Evolutionary conservation across 2,797 vertebrate species (phyloP), one percentile per base, ranked within the genome.

Genomic region (Phylloscopus collybita): DNA sequence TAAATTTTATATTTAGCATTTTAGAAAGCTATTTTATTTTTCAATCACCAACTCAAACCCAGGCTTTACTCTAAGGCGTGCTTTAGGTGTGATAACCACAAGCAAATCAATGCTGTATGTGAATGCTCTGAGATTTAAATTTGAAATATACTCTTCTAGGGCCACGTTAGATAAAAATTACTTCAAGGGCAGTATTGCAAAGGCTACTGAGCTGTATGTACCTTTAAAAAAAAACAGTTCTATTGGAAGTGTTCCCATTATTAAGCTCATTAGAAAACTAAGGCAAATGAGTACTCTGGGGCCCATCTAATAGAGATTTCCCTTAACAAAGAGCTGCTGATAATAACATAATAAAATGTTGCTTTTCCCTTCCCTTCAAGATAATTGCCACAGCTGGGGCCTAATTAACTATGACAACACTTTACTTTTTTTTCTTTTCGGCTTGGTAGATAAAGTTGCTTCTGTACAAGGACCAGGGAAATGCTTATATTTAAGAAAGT

Each of bases 341-440:
- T 66, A 69, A n/a, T 34, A 71, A 32, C 0, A 1, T 47, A 47
- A 69, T 27, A 85, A 54, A 79, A 45, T 14, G 36, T 76, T 88
- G 42, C 10, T 90, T 76, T 93, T 92, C n/a, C 14, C 5, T 81
- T 92, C 23, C 6, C 47, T 72, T 80, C 17, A n/a, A 86, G 82
- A 32, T 74, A 80, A 78, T 83, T 89, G 69, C 26, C 27, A 34
- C 32, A 51, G 14, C 44, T 76, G 45, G 44, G n/a, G 20, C 30
- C 60, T 88, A 38, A 73, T 83, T 90, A 80, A 64, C 70, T 45
- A 1, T 65, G 74, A 64, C n/a, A 40, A 29, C 45, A 5, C 13
- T 12, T 44, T 38, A 2, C 12, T 65, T 60, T 36, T 42, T 49
- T 44, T 29, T 7, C 4, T 47, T 40, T 45, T 5, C 42, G 75